These are phyloP conservation scores for Sphyrna mokarran DNA, from an alignment of 2,113 vertebrate species.

Conservation along the genomic window DNA sequence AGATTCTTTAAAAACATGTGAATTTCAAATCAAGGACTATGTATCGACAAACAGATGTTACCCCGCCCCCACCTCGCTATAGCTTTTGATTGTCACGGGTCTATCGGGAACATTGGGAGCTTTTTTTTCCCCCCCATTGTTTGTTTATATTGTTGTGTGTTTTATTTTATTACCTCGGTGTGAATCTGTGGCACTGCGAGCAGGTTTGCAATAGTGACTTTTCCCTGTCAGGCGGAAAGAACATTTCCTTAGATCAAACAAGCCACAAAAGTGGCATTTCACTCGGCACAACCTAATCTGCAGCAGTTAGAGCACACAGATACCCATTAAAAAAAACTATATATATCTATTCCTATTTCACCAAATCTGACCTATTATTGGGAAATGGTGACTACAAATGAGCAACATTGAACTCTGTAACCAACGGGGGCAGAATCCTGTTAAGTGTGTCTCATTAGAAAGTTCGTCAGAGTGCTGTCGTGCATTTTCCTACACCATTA, in stretches of 20 bases:
- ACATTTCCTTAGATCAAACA: too few species aligned
- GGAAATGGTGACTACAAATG: background rate
- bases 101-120: background rate
- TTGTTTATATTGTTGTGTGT: background rate
- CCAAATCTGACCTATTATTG: background rate
- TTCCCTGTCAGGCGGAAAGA: background rate
- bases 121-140: background rate
- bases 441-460: background rate
- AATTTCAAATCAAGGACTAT: background rate
- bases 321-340: background rate
- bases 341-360: background rate
- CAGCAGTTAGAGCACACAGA: background rate
- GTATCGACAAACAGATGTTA: background rate
- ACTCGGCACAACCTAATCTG: background rate
- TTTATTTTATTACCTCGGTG: background rate
- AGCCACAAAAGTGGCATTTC: background rate
- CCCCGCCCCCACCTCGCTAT: background rate
- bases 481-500: background rate
- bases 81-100: background rate
- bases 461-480: background rate
- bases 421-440: background rate
- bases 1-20: background rate
- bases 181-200: background rate
- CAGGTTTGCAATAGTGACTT: background rate
- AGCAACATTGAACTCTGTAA: background rate